phyloP scores from a whole-genome alignment of 2,797 vertebrate genomes.

The Typhlichthys subterraneus region DNA sequence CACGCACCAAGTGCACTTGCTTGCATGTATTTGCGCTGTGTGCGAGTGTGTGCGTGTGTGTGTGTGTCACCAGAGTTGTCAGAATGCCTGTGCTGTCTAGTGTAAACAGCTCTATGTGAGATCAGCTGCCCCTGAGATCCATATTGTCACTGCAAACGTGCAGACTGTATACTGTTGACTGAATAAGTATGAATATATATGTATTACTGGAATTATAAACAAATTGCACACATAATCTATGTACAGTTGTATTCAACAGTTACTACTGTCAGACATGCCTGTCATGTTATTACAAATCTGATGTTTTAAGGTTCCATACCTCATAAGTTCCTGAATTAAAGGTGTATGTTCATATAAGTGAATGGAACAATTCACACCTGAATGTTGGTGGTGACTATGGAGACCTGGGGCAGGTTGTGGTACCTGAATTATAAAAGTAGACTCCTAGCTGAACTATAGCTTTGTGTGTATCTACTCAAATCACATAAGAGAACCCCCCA shows the following conservation, averaged over 20 bases:
- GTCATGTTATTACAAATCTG: no score
- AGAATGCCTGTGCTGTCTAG: conserved; percentile 14
- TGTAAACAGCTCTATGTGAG: conserved; percentile 9
- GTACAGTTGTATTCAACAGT: no score
- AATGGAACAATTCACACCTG: conserved; percentile 7
- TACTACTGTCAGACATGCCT: no score
- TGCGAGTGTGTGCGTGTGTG: background rate
- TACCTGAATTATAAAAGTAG: background rate
- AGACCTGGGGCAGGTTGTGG: background rate
- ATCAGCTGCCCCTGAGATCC: conserved; percentile 21
- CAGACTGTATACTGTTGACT: background rate
- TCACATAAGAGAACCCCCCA: conserved; percentile 7
- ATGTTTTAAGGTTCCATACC: background rate
- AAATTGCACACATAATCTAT: no score
- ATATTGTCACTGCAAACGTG: background rate
- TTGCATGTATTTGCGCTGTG: background rate
- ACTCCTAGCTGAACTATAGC: conserved; percentile 4
- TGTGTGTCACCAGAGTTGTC: background rate
- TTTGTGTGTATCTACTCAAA: conserved; percentile 9
- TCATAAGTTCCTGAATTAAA: background rate
- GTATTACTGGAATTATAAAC: no score
- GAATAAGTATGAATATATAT: no score
- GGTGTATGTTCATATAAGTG: background rate
- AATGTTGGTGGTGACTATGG: background rate
- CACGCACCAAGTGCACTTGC: background rate